Conservation (phyloP, 2,888 invertebrate genomes). For the Smittia aterrima region DNA sequence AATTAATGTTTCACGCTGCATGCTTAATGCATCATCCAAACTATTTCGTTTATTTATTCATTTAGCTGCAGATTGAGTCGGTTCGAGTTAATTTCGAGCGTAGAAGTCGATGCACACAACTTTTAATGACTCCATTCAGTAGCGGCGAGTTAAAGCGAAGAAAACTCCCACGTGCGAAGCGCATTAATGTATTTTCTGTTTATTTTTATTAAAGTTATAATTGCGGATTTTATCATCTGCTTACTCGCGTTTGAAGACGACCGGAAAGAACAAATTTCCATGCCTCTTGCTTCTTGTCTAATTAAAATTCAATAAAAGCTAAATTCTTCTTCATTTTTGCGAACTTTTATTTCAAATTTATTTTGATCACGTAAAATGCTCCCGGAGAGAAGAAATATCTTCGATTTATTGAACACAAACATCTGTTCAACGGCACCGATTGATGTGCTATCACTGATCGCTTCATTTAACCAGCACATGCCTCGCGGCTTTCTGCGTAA, state of each 20-base stretch:
- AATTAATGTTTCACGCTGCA: too few species aligned
- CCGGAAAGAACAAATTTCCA: neutral
- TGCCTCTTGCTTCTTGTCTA: neutral
- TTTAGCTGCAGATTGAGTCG: too few species aligned
- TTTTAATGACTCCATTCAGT: too few species aligned
- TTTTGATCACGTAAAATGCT: neutral
- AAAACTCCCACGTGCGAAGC: neutral
- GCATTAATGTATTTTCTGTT: neutral
- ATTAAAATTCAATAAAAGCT: constrained; percentile 17
- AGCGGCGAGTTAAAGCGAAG: neutral
- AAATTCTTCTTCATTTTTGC: neutral
- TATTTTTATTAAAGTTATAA: neutral
- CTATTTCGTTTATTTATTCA: too few species aligned
- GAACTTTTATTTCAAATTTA: neutral
- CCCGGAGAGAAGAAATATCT: neutral
- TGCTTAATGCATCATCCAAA: too few species aligned
- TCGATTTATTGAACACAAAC: neutral
- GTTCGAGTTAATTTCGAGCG: too few species aligned
- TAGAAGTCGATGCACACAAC: too few species aligned
- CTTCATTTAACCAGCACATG: neutral
- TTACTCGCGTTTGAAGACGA: neutral
- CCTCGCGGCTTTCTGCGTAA: neutral
- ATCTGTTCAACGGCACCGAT: neutral
- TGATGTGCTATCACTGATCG: constrained; percentile 5
- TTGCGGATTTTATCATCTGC: neutral